phyloP scores from a whole-genome alignment of 2,888 invertebrate genomes.

The Cephalotes varians region DNA sequence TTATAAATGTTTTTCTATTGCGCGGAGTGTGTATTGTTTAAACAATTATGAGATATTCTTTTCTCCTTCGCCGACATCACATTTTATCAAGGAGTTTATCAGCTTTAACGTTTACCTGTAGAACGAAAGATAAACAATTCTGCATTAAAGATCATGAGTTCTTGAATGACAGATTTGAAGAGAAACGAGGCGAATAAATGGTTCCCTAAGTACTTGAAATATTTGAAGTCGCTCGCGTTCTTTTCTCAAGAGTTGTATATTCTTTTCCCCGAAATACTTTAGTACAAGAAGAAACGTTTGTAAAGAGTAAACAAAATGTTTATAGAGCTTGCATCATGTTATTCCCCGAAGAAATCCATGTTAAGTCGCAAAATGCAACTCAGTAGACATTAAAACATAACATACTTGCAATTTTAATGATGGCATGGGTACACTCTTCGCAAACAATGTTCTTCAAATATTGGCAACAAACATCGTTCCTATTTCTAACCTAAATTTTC shows the following conservation, averaged over 20 bases:
- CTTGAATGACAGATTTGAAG: neutral
- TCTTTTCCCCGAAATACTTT: neutral
- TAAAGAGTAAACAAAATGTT: slow-evolving; percentile 5
- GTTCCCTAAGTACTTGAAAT: neutral
- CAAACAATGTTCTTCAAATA: slow-evolving; percentile 26
- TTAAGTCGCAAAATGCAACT: slow-evolving; percentile 2
- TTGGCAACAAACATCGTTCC: slow-evolving; percentile 27
- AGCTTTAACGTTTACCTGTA: slow-evolving; percentile 25
- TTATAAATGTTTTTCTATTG: too few species aligned
- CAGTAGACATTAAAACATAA: slow-evolving; percentile 21
- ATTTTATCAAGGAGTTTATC: slow-evolving; percentile 4
- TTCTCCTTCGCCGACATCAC: neutral
- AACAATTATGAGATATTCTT: neutral
- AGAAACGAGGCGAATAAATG: slow-evolving; percentile 35
- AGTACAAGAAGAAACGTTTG: slow-evolving; percentile 4
- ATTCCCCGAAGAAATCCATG: neutral
- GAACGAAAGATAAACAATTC: slow-evolving; percentile 40
- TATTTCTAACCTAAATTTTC: slow-evolving; percentile 20
- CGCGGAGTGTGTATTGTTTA: neutral
- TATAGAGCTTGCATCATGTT: neutral
- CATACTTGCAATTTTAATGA: slow-evolving; percentile 7
- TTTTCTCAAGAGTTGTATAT: neutral
- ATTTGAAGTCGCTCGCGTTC: neutral
- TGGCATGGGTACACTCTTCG: neutral
- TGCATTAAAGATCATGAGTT: slow-evolving; percentile 33